A percentile compares a stretch with the other conserved stretches of the same genome.
These are phyloP conservation scores for Cheilosia urbana DNA, from an alignment of 2,888 invertebrate genomes.

Conservation along the genomic window DNA sequence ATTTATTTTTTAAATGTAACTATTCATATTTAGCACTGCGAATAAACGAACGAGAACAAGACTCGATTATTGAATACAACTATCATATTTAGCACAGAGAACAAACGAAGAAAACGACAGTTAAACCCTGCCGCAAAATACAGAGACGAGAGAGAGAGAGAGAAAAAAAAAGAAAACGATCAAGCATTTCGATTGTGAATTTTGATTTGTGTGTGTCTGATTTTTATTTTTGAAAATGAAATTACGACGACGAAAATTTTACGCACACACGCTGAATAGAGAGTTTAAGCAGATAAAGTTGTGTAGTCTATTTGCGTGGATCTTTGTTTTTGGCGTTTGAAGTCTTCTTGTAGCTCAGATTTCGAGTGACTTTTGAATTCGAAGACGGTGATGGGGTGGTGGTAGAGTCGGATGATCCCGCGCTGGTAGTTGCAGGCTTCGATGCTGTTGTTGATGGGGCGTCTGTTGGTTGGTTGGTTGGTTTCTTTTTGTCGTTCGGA, in stretches of 20 bases:
- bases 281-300: background rate
- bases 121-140: no score
- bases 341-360: slow-evolving; percentile 48
- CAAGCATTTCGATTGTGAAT: no score
- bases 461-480: slow-evolving; percentile 10
- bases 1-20: no score
- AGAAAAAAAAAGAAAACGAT: no score
- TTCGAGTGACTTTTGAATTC: slow-evolving; percentile 47
- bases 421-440: background rate
- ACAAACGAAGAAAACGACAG: no score
- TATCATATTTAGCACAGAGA: no score
- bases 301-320: slow-evolving; percentile 47
- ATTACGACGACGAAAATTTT: no score
- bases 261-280: no score
- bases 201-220: background rate
- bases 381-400: slow-evolving; percentile 16
- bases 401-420: background rate
- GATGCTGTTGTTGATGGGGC: background rate
- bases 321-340: slow-evolving; percentile 62
- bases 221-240: slow-evolving; percentile 1
- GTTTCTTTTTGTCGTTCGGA: slow-evolving; percentile 24
- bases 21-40: no score
- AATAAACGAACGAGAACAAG: no score
- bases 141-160: no score
- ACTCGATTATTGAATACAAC: no score